phyloP scores from a whole-genome alignment of 2,113 vertebrate species.

The Balaeniceps rex region DNA sequence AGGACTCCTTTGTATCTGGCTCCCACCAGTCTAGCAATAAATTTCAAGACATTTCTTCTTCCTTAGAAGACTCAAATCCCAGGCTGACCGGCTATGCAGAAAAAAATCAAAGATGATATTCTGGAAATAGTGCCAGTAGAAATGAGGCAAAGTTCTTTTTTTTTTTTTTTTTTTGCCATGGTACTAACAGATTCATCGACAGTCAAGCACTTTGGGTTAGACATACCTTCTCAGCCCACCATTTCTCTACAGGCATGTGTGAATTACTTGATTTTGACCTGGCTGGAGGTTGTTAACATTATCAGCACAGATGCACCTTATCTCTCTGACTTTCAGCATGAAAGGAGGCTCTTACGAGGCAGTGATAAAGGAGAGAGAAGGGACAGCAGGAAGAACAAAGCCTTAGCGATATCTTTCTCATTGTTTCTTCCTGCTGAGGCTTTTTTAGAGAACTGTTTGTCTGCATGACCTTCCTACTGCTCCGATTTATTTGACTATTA shows the following conservation, averaged over 20 bases:
- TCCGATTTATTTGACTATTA: conserved; percentile 14
- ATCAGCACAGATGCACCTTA: background rate
- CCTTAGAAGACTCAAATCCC: background rate
- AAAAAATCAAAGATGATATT: background rate
- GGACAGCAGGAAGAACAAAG: conserved; percentile 12
- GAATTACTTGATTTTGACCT: background rate
- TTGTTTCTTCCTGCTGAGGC: background rate
- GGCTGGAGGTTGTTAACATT: conserved; percentile 1
- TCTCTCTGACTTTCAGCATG: conserved; percentile 19
- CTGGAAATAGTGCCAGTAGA: background rate
- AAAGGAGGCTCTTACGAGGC: conserved; percentile 3
- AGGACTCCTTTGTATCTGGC: background rate
- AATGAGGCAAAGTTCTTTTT: background rate
- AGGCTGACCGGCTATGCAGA: background rate
- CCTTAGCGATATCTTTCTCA: background rate
- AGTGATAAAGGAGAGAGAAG: background rate
- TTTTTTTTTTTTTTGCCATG: background rate
- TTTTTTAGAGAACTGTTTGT: background rate
- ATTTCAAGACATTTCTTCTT: background rate
- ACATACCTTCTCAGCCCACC: background rate
- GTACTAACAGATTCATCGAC: background rate
- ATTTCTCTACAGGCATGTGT: background rate
- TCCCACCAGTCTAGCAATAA: background rate
- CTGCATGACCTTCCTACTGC: conserved; percentile 10
- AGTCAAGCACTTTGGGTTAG: background rate